A percentile compares a stretch with the other conserved stretches of the same genome.
phyloP scores from a whole-genome alignment of 1,140 invertebrate species.

The Tetramorium simillimum region DNA sequence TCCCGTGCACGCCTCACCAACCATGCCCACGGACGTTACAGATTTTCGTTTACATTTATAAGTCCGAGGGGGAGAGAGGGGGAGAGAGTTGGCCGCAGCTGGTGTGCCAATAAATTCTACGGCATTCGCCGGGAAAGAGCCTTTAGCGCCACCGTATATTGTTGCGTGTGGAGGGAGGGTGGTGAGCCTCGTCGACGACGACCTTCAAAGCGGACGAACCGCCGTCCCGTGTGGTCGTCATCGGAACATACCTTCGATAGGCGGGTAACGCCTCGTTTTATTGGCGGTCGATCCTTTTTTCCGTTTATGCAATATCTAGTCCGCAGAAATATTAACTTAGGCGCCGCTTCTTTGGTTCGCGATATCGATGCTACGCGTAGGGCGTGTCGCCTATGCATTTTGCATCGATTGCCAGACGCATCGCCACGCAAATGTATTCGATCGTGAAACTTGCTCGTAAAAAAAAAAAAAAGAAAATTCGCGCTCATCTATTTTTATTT shows the following conservation, averaged over 20 bases:
- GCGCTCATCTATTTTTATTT: constrained; percentile 17
- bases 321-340: constrained; percentile 60
- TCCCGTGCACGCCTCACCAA: constrained; percentile 79
- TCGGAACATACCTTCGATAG: constrained; percentile 55
- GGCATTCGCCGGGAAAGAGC: constrained; percentile 57
- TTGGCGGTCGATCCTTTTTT: constrained; percentile 33
- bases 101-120: constrained; percentile 75
- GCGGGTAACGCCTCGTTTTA: constrained; percentile 45
- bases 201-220: constrained; percentile 63
- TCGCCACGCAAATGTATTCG: constrained; percentile 53
- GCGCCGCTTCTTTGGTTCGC: constrained; percentile 51
- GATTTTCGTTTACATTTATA: constrained; percentile 83
- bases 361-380: constrained; percentile 52
- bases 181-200: constrained; percentile 42
- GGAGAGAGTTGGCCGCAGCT: constrained; percentile 28
- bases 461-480: not conserved
- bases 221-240: constrained; percentile 24
- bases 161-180: constrained; percentile 41
- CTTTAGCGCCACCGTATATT: constrained; percentile 72
- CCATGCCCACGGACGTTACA: constrained; percentile 75
- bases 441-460: constrained; percentile 14
- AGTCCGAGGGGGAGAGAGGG: constrained; percentile 62
- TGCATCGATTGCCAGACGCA: constrained; percentile 44
- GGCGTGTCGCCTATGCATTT: constrained; percentile 54
- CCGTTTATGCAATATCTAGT: constrained; percentile 57